Evolutionary conservation across 2,113 vertebrate genomes (phyloP).

Genomic region (Sceloporus undulatus): DNA sequence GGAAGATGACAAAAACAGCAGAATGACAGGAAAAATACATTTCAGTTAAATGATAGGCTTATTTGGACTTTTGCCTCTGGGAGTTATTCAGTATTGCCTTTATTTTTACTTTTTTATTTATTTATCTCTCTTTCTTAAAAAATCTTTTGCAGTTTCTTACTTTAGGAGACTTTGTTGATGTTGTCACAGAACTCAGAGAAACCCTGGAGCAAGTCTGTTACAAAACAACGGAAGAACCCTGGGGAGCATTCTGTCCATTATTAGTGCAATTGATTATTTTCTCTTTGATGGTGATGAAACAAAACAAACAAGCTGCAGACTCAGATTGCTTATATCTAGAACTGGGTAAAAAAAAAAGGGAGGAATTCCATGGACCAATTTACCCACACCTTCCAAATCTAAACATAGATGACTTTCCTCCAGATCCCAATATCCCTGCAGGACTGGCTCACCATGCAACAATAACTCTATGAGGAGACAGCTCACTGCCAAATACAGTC

Average conservation of each 20-base stretch:
- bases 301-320: conserved; percentile 13
- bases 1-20: not conserved
- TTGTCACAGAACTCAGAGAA: conserved; percentile 10
- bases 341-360: not conserved
- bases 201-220: not conserved
- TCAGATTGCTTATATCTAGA: not conserved
- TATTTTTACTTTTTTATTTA: not conserved
- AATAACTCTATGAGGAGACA: not conserved
- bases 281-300: conserved; percentile 30
- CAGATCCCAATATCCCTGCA: not conserved
- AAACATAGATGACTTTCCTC: not conserved
- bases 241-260: not conserved
- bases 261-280: conserved; percentile 36
- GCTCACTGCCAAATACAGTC: not conserved
- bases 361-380: not conserved
- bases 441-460: not conserved
- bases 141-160: not conserved
- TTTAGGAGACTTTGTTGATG: conserved; percentile 13
- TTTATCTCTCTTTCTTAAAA: not conserved
- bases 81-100: conserved; percentile 1
- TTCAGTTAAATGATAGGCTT: not conserved
- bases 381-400: not conserved
- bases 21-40: not conserved
- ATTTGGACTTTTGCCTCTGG: not conserved
- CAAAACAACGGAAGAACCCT: conserved; percentile 19